phyloP scores from a whole-genome alignment of 2,888 invertebrate species.

The Opisthograptis luteolata region DNA sequence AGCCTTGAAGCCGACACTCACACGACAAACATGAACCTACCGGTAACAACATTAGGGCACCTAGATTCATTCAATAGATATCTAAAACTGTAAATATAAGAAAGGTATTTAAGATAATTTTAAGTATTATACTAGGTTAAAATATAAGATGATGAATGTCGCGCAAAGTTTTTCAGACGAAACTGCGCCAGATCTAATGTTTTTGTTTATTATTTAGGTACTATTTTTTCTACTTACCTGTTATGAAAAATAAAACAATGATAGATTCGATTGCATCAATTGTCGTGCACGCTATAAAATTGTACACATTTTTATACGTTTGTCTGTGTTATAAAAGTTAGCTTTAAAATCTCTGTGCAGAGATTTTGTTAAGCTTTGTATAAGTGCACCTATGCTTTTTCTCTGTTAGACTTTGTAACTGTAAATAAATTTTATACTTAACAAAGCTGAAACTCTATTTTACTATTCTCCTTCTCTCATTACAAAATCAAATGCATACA shows the following conservation, averaged over 20 bases:
- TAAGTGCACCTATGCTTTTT: neutral
- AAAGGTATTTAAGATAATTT: slow-evolving; percentile 11
- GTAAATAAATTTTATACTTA: slow-evolving; percentile 34
- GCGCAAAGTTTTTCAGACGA: slow-evolving; percentile 20
- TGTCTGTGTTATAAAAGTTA: neutral
- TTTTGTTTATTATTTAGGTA: neutral
- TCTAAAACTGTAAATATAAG: slow-evolving; percentile 10
- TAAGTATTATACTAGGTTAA: neutral
- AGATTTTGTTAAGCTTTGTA: slow-evolving; percentile 16
- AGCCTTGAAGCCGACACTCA: slow-evolving; percentile 17
- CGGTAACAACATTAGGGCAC: neutral
- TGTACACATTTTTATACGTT: neutral
- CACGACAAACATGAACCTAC: slow-evolving; percentile 10
- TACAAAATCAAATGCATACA: slow-evolving; percentile 5
- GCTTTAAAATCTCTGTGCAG: slow-evolving; percentile 15
- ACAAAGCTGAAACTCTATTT: neutral
- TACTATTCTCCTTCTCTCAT: neutral
- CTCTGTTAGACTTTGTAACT: slow-evolving; percentile 30
- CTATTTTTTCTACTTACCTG: neutral
- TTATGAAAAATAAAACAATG: neutral
- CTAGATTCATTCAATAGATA: neutral
- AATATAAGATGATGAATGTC: neutral
- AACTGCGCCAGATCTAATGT: neutral
- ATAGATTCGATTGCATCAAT: slow-evolving; percentile 6
- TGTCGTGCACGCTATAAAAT: slow-evolving; percentile 13